Percentiles rank a stretch among this genome's conserved stretches.
Conservation (phyloP, 1,140 invertebrate species). For the Teleopsis dalmanni region DNA sequence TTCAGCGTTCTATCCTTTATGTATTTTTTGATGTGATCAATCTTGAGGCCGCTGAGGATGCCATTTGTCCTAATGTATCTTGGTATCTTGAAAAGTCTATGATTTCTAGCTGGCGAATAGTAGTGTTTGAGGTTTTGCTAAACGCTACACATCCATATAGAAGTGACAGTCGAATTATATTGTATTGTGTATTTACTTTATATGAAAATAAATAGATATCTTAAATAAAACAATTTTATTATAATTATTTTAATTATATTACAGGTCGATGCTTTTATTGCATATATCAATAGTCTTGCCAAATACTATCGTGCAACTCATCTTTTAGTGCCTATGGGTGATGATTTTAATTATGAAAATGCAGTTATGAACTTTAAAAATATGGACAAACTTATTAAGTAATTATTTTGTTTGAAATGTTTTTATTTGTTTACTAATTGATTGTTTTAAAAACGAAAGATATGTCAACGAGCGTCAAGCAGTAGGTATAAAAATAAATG, state of each 20-base stretch:
- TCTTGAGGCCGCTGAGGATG: too few relatives aligned
- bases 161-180: too few relatives aligned
- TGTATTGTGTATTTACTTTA: too few relatives aligned
- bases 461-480: slow-evolving; percentile 55
- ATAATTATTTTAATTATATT: slow-evolving; percentile 1
- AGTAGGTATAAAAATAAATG: slow-evolving; percentile 58
- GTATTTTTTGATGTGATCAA: too few relatives aligned
- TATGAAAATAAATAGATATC: too few relatives aligned
- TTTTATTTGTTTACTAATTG: not conserved
- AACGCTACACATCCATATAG: too few relatives aligned
- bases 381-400: slow-evolving; percentile 82
- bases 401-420: slow-evolving; percentile 33
- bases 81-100: too few relatives aligned
- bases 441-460: slow-evolving; percentile 25
- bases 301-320: slow-evolving; percentile 59
- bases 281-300: slow-evolving; percentile 50
- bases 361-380: slow-evolving; percentile 80
- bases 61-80: too few relatives aligned
- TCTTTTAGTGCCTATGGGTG: slow-evolving; percentile 81
- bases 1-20: too few relatives aligned
- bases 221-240: too few relatives aligned
- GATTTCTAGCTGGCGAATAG: too few relatives aligned
- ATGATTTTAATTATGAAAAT: slow-evolving; percentile 84
- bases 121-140: too few relatives aligned
- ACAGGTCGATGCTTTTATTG: slow-evolving; percentile 54